phyloP scores from a whole-genome alignment of 2,888 invertebrate species.

The Conistra vaccinii region DNA sequence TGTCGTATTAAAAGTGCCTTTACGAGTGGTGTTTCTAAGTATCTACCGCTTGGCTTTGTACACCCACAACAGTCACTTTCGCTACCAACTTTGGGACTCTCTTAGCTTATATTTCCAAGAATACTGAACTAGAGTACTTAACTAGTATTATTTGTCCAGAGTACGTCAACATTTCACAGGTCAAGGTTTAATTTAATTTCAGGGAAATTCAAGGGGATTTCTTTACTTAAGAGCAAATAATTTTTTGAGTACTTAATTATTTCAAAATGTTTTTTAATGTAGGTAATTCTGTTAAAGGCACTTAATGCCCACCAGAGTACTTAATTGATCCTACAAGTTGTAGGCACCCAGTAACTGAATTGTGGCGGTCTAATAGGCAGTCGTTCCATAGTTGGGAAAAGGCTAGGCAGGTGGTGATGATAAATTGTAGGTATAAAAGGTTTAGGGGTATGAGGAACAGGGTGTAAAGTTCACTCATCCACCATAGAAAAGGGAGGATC shows the following conservation, averaged over 20 bases:
- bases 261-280: not conserved
- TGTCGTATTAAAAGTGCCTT: not conserved
- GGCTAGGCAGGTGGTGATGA: too few species aligned
- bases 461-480: too few species aligned
- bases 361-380: too few species aligned
- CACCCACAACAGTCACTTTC: not conserved
- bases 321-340: not conserved
- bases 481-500: too few species aligned
- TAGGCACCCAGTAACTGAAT: too few species aligned
- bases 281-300: not conserved
- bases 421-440: too few species aligned
- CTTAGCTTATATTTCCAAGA: conserved; percentile 19
- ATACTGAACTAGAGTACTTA: not conserved
- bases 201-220: not conserved
- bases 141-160: not conserved
- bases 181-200: not conserved
- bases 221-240: not conserved
- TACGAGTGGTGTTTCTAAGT: not conserved
- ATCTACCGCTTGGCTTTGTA: too few species aligned
- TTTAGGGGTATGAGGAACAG: too few species aligned
- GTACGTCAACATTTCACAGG: not conserved
- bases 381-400: too few species aligned
- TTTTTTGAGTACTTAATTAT: not conserved
- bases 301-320: not conserved
- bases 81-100: not conserved